Evolutionary conservation across 1,140 invertebrate genomes (phyloP).

Genomic region (Nasonia vitripennis): DNA sequence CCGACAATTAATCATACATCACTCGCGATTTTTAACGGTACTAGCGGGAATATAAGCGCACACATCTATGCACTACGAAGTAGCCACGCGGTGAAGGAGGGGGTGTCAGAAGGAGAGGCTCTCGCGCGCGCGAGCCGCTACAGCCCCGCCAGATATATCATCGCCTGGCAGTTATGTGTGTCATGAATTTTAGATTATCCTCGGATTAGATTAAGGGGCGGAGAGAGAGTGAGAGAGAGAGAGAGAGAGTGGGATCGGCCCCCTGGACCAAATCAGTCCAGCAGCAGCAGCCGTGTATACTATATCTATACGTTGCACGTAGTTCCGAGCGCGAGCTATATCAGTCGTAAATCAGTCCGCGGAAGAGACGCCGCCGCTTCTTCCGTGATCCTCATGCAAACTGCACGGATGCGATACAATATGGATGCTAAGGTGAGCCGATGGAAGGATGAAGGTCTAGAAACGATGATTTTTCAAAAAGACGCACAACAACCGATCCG

Average conservation of each 20-base stretch:
- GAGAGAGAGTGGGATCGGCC: constrained; percentile 47
- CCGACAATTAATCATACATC: background rate
- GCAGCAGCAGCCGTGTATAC: background rate
- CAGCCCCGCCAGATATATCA: constrained; percentile 71
- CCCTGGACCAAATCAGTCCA: constrained; percentile 59
- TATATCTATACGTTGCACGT: background rate
- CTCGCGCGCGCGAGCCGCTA: constrained; percentile 58
- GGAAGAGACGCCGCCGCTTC: background rate
- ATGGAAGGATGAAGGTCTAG: background rate
- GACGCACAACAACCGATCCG: too few relatives aligned
- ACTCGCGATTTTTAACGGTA: background rate
- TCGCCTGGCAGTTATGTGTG: constrained; percentile 74
- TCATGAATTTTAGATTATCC: constrained; percentile 74
- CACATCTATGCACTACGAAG: constrained; percentile 1
- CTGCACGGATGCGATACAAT: background rate
- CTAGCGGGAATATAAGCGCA: background rate
- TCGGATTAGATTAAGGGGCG: constrained; percentile 72
- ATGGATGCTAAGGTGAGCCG: background rate
- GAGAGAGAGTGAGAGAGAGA: constrained; percentile 39
- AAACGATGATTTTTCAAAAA: background rate
- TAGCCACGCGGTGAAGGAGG: background rate
- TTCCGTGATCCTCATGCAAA: constrained; percentile 28
- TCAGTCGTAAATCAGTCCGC: constrained; percentile 41
- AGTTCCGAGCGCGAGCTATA: background rate
- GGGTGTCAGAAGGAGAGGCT: constrained; percentile 28